Percentiles rank a stretch among this genome's conserved stretches.
phyloP scores from a whole-genome alignment of 1,140 invertebrate species.

The Lanistes nyassanus region DNA sequence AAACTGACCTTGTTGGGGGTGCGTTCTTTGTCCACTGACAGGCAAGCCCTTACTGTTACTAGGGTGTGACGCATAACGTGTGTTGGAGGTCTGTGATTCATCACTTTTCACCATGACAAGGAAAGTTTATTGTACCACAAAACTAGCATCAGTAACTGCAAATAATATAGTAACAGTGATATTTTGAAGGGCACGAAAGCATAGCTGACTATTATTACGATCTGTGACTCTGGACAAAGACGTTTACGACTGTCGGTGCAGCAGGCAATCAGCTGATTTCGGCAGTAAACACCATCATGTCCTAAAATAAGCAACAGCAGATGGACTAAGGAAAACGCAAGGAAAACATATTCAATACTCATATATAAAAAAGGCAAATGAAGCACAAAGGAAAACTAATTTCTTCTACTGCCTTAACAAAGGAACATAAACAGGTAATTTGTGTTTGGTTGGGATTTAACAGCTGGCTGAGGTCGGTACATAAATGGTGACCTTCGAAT shows the following conservation, averaged over 20 bases:
- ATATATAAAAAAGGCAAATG: background rate
- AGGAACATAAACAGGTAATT: background rate
- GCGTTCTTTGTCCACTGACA: background rate
- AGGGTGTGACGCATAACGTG: background rate
- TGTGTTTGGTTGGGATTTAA: background rate
- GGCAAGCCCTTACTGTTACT: background rate
- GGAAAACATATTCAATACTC: background rate
- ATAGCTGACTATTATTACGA: background rate
- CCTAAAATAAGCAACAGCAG: background rate
- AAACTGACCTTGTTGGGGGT: too few species aligned
- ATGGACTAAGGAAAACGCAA: background rate
- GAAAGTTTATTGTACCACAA: background rate
- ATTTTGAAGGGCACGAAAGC: background rate
- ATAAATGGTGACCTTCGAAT: background rate
- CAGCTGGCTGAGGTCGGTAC: background rate
- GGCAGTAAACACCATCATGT: background rate
- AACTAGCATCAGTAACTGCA: background rate
- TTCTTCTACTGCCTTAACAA: background rate
- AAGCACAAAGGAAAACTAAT: background rate
- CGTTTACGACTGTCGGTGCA: background rate
- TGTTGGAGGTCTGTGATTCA: background rate
- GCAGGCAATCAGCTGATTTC: conserved; percentile 3
- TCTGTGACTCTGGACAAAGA: background rate
- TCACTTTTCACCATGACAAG: background rate
- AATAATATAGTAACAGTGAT: too few species aligned